Evolutionary conservation across 2,797 vertebrate genomes (phyloP).

Genomic region (Liasis olivaceus): DNA sequence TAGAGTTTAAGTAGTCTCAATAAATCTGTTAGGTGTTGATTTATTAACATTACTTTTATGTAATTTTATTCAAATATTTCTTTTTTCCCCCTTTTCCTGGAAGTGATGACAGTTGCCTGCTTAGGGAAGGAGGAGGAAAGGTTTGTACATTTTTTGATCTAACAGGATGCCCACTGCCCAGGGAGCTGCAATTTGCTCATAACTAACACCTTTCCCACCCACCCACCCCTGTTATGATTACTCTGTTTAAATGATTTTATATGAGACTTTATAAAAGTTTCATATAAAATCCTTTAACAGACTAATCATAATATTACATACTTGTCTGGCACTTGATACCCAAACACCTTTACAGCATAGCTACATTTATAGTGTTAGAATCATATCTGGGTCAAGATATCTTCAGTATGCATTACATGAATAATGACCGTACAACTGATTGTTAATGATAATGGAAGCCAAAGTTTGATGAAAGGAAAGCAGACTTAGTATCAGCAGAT

Average conservation of each 20-base stretch:
- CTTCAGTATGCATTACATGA: not conserved
- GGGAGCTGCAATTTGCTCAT: constrained; percentile 41
- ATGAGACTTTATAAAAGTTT: not conserved
- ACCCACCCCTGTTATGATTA: not conserved
- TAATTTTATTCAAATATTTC: constrained; percentile 6
- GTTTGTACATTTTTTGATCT: constrained; percentile 31
- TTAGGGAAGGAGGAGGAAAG: constrained; percentile 45
- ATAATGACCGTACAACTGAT: not conserved
- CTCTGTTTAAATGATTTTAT: too few species aligned
- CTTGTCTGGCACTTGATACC: not conserved
- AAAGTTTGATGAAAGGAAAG: not conserved
- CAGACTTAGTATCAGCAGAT: not conserved
- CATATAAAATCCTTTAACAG: not conserved
- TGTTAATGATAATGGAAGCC: not conserved
- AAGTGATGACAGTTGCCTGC: constrained; percentile 34
- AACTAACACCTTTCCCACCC: constrained; percentile 20
- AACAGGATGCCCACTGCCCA: constrained; percentile 24
- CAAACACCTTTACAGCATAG: not conserved
- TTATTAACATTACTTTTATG: not conserved
- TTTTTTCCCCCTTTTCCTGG: not conserved
- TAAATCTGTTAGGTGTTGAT: not conserved
- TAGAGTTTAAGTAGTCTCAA: not conserved
- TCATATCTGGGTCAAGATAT: not conserved
- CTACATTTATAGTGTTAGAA: not conserved
- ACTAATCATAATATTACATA: not conserved